Conservation (phyloP, 2,888 invertebrate genomes). For the Autographa gamma region DNA sequence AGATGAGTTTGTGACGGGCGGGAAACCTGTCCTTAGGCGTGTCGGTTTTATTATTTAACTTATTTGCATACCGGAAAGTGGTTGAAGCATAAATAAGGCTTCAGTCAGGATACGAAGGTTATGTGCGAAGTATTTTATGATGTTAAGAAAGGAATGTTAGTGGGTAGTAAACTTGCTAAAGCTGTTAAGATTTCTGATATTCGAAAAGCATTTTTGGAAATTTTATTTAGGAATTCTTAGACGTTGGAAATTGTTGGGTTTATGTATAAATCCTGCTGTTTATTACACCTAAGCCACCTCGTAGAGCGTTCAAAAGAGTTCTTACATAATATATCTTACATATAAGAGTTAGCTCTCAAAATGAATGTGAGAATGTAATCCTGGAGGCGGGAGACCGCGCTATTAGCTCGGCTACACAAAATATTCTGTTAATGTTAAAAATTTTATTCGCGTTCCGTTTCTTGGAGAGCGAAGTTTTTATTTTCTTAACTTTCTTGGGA, state of each 20-base stretch:
- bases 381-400: constrained; percentile 23
- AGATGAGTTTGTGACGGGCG: constrained; percentile 39
- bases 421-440: constrained; percentile 40
- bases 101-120: constrained; percentile 36
- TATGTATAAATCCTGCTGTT: neutral
- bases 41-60: constrained; percentile 39
- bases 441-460: constrained; percentile 35
- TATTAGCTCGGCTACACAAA: constrained; percentile 29
- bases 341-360: constrained; percentile 14
- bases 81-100: constrained; percentile 40
- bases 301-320: constrained; percentile 30
- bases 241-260: neutral
- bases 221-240: neutral
- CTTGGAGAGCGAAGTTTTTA: constrained; percentile 20
- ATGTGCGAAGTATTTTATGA: constrained; percentile 42
- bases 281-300: constrained; percentile 11
- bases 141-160: constrained; percentile 10
- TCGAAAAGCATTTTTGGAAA: neutral
- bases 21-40: constrained; percentile 48
- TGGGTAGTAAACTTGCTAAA: neutral
- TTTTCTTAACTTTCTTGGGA: constrained; percentile 27
- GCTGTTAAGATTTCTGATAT: neutral
- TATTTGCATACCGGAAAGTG: constrained; percentile 57
- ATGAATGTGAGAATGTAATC: constrained; percentile 34
- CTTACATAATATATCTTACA: constrained; percentile 11